Base-by-base conservation (phyloP, 1,140 invertebrate genomes). In the Cheumatopsyche charites region DNA sequence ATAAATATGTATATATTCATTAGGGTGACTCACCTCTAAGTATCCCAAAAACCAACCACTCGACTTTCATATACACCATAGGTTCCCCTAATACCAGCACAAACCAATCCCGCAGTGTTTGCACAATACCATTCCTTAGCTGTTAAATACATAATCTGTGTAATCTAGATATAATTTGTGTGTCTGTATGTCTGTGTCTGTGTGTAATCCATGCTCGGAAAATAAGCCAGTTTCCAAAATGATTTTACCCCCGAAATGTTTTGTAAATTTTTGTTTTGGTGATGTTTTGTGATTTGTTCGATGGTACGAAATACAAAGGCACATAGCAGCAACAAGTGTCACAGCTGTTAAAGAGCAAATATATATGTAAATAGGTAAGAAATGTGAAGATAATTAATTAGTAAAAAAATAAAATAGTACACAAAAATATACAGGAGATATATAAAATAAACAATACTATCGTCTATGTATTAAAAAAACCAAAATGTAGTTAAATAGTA, bases 101-200 rank as follows among this genome's bases (percentile, higher is more conserved):
- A 68, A 68, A 68, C 66, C 66, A 68, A 55, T 68, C 49, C 66
- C 66, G 63, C 45, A 68, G 66, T 68, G 49, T 68, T 68, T 68
- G 63, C 63, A 66, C 63, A 66, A 55, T 68, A 68, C 66, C 66
- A 68, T 68, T 68, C 49, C 66, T 52, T 68, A 68, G 66, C 66
- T 68, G 66, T 68, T 68, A 68, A 68, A 68, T 52, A 68, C 66
- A 68, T 68, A 68, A 68, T 55, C 13, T 68, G 66, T 55, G 12
- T 66, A 42, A 45, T 55, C 7, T 42, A 17, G 19, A 9, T 36
- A 36, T 36, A 43, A n/a, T 55, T 13, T 29, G 45, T 68, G 23
- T 55, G 21, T 65, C 45, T 42, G 55, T 58, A 12, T 58, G 4
- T 25, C 4, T 58, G 49, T 52, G 19, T 25, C 0, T 52, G 15